phyloP scores from a whole-genome alignment of 2,113 vertebrate genomes.

The Pogonocichla stellata region DNA sequence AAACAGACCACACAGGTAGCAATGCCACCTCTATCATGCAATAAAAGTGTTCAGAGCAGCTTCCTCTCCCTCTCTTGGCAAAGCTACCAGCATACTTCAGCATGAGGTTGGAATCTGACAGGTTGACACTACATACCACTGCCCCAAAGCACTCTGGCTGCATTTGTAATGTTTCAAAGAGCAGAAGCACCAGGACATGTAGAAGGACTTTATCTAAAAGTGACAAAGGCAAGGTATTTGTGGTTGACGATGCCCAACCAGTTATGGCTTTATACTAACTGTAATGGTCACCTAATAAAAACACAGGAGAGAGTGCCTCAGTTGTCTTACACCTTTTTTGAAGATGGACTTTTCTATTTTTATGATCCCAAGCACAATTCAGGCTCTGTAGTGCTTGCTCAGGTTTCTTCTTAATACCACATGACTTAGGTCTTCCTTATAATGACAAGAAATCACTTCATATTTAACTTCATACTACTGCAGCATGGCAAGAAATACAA shows the following conservation, averaged over 20 bases:
- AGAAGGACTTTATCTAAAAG: background rate
- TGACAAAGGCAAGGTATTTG: background rate
- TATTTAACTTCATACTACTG: background rate
- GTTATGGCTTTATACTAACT: background rate
- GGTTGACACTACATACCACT: slow-evolving; percentile 37
- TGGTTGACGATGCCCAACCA: background rate
- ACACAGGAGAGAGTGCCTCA: background rate
- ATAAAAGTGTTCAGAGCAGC: slow-evolving; percentile 18
- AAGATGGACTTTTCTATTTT: background rate
- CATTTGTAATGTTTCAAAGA: background rate
- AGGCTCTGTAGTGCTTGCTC: background rate
- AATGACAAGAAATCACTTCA: background rate
- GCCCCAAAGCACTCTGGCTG: background rate
- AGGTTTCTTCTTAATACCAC: background rate
- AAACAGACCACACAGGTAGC: slow-evolving; percentile 51
- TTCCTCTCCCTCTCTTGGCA: slow-evolving; percentile 53
- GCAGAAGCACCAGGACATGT: background rate
- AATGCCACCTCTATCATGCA: background rate
- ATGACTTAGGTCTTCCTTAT: background rate
- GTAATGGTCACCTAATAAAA: background rate
- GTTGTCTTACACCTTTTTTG: background rate
- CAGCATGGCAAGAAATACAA: background rate
- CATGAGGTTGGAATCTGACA: background rate
- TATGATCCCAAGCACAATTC: background rate
- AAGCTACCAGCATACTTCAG: slow-evolving; percentile 39